A percentile compares a stretch with the other conserved stretches of the same genome.
Conservation (phyloP, 2,113 vertebrate genomes). For the Pogonocichla stellata region DNA sequence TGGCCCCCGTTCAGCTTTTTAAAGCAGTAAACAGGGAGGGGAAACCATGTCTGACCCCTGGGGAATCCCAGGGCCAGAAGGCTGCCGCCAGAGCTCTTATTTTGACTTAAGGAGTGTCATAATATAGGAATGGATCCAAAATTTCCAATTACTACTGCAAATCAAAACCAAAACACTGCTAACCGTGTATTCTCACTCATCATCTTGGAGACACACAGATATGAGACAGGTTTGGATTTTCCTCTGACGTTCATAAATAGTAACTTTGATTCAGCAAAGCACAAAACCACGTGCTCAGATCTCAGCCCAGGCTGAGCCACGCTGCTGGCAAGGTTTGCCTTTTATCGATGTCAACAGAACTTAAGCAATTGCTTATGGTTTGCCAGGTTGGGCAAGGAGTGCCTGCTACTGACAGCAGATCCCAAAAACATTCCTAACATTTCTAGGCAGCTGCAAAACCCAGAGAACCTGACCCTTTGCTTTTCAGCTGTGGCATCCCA, state of each 20-base stretch:
- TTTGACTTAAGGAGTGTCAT: neutral
- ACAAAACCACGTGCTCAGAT: neutral
- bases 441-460: neutral
- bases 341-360: neutral
- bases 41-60: neutral
- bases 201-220: neutral
- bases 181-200: neutral
- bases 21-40: neutral
- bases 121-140: neutral
- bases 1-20: neutral
- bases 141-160: neutral
- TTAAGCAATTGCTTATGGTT: neutral
- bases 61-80: neutral
- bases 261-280: neutral
- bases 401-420: neutral
- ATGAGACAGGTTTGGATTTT: neutral
- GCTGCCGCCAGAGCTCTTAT: neutral
- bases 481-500: neutral
- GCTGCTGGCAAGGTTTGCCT: neutral
- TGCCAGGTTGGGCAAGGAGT: neutral
- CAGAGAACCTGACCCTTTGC: neutral
- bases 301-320: neutral
- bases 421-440: neutral
- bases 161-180: neutral
- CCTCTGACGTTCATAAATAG: neutral